Base-by-base conservation (phyloP, 2,113 vertebrate species). In the Tragelaphus scriptus region DNA sequence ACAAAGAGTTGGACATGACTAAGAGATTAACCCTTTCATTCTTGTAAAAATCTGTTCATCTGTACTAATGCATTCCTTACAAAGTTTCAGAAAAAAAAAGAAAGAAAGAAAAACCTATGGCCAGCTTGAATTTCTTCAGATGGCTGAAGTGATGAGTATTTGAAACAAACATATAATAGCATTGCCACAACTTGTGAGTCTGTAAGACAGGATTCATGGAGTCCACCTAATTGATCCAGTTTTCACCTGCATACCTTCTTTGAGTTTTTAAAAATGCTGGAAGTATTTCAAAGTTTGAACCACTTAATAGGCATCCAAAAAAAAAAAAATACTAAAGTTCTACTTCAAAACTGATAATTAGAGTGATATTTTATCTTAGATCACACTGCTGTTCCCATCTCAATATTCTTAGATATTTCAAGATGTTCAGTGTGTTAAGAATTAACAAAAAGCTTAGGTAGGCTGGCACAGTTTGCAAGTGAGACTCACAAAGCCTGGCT, bases 401-500 rank as follows among this genome's bases (percentile, higher is more conserved):
- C 58, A 63, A 7, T 55, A 75, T 82, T 56, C 97, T 93, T 63
- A 91, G 97, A 53, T 55, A 71, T 53, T 55, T 95, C 55, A 56
- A 88, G 77, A 94, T 55, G n/a, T 25, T 89, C 93, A 3, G 1
- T 7, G 36, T 95, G 87, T 81, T 77, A 95, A 68, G 80, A 94
- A 91, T 44, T 80, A 97, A 95, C 58, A 90, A 97, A 97, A 94
- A 90, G 63, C 96, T 88, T 47, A 32, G 81, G 58, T 51, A 71
- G 82, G 19, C 91, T 81, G 75, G 68, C 79, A 53, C 91, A 17
- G 93, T 90, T 75, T 90, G 82, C 97, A 94, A 80, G 95, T 80
- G 58, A 90, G 51, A 88, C 49, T 97, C 91, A 91, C 93, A 95
- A 95, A 97, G 75, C 2, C 97, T n/a, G n/a, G 68, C 71, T 97